Evolutionary conservation across 2,113 vertebrate genomes (phyloP).

Genomic region (Pelobates fuscus): DNA sequence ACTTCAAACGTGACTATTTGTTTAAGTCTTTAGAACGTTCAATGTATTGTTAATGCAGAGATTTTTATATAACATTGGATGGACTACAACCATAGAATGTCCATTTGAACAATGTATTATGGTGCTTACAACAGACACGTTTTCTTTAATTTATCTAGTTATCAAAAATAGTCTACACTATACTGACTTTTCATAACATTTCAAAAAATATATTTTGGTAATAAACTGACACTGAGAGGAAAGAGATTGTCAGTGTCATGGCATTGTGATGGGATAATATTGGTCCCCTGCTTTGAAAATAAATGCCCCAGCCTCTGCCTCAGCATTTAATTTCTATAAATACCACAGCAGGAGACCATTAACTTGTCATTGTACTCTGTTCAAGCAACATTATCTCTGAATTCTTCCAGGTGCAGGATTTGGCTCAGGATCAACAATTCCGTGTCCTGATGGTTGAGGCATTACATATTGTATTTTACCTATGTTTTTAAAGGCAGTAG

Average conservation of each 20-base stretch:
- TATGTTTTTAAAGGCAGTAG: conserved; percentile 9
- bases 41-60: not conserved
- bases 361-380: conserved; percentile 44
- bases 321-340: conserved; percentile 39
- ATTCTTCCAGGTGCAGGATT: conserved; percentile 48
- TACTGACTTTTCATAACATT: conserved; percentile 23
- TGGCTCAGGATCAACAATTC: conserved; percentile 39
- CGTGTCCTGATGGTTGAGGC: conserved; percentile 17
- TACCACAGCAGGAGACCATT: conserved; percentile 49
- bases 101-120: conserved; percentile 27
- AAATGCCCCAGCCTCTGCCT: conserved; percentile 33
- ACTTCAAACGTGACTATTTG: too few species aligned
- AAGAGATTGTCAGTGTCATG: conserved; percentile 33
- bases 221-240: conserved; percentile 30
- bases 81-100: too few species aligned
- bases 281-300: conserved; percentile 42
- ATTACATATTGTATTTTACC: conserved; percentile 22
- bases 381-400: conserved; percentile 46
- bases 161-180: conserved; percentile 11
- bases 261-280: conserved; percentile 47
- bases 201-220: conserved; percentile 30
- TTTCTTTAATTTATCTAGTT: not conserved
- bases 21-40: too few species aligned
- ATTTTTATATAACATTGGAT: too few species aligned
- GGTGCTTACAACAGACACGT: not conserved